These are phyloP conservation scores for Polyommatus icarus DNA, from an alignment of 2,888 invertebrate species.

Conservation along the genomic window DNA sequence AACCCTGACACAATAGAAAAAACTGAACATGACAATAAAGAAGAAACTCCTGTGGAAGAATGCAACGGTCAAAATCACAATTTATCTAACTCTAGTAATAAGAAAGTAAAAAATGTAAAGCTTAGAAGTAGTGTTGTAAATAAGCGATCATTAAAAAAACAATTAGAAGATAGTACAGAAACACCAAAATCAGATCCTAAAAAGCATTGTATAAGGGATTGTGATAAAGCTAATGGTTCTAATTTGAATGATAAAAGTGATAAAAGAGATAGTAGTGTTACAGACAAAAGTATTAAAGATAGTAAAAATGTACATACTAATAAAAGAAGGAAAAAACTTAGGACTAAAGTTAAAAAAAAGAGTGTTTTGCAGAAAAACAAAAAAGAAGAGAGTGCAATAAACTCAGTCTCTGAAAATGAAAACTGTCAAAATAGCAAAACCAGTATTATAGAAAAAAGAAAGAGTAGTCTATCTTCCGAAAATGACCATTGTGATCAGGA, in stretches of 20 bases:
- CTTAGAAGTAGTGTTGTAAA: conserved; percentile 56
- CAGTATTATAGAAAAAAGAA: conserved; percentile 69
- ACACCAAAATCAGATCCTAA: conserved; percentile 63
- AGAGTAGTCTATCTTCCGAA: conserved; percentile 73
- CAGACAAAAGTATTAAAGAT: conserved; percentile 61
- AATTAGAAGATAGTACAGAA: conserved; percentile 63
- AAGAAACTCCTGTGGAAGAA: conserved; percentile 62
- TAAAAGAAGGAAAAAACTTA: conserved; percentile 62
- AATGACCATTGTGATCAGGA: conserved; percentile 63
- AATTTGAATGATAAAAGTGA: conserved; percentile 53
- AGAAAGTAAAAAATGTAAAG: conserved; percentile 58
- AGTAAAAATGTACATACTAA: conserved; percentile 52
- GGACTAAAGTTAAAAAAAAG: conserved; percentile 67
- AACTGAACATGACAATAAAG: conserved; percentile 52
- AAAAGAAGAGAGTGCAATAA: conserved; percentile 53
- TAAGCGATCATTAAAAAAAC: conserved; percentile 68
- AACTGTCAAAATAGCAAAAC: conserved; percentile 67
- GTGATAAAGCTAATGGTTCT: conserved; percentile 59
- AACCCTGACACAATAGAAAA: conserved; percentile 77
- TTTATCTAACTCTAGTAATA: conserved; percentile 56
- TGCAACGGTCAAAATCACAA: conserved; percentile 67
- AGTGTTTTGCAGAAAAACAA: conserved; percentile 54
- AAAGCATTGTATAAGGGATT: conserved; percentile 67
- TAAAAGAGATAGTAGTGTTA: conserved; percentile 55
- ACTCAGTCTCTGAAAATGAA: conserved; percentile 59